A percentile compares a stretch with the other conserved stretches of the same genome.
phyloP scores from a whole-genome alignment of 2,113 vertebrate species.

The Lota lota region DNA sequence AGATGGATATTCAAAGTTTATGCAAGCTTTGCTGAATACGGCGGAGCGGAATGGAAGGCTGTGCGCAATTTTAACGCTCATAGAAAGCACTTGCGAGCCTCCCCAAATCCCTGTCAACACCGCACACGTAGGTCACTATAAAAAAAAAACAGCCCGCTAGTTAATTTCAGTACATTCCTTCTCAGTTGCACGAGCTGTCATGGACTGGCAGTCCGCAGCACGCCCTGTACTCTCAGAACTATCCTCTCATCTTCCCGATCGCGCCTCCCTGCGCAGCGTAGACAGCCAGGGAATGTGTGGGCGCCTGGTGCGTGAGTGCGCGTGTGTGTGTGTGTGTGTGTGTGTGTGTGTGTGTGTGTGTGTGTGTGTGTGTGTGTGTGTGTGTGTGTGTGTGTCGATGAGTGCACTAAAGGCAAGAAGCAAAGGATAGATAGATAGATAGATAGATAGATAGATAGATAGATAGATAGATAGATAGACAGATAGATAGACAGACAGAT shows the following conservation, averaged over 20 bases:
- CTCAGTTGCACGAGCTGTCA: slow-evolving; percentile 28
- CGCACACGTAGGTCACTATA: neutral
- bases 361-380: slow-evolving; percentile 9
- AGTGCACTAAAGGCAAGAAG: slow-evolving; percentile 35
- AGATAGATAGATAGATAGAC: slow-evolving; percentile 30
- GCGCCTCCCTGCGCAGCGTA: slow-evolving; percentile 18
- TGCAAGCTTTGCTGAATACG: slow-evolving; percentile 43
- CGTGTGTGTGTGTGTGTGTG: slow-evolving; percentile 10
- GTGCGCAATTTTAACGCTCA: slow-evolving; percentile 9
- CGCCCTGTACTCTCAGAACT: slow-evolving; percentile 30
- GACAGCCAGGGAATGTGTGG: slow-evolving; percentile 31
- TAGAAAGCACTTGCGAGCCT: slow-evolving; percentile 17
- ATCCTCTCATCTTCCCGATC: slow-evolving; percentile 33
- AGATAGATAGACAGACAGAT: slow-evolving; percentile 21
- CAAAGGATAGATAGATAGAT: slow-evolving; percentile 26
- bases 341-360: neutral
- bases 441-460: slow-evolving; percentile 25
- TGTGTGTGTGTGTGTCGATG: slow-evolving; percentile 37
- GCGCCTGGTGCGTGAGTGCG: slow-evolving; percentile 22
- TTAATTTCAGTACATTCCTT: slow-evolving; percentile 14
- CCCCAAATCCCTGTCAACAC: slow-evolving; percentile 13
- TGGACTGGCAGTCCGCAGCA: slow-evolving; percentile 34
- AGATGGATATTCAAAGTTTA: slow-evolving; percentile 65
- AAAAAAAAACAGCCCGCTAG: slow-evolving; percentile 16
- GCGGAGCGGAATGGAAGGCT: slow-evolving; percentile 8